Base-by-base conservation (phyloP, 2,888 invertebrate species). In the Hyles lineata region DNA sequence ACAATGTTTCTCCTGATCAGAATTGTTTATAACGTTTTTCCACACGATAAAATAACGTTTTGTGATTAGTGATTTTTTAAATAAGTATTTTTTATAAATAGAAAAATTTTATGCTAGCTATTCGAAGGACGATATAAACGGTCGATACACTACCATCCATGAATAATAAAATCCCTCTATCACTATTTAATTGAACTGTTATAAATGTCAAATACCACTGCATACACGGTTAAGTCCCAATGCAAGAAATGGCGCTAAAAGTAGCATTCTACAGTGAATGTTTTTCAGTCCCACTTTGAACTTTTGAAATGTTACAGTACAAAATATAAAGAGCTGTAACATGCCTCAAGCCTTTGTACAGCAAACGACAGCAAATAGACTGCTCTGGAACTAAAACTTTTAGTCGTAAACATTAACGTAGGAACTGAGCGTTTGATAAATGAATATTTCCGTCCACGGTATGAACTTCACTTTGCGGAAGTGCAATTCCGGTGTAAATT, bases 331-430 rank as follows among this genome's bases (percentile, higher is more conserved):
- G 55, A 55, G 55, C n/a, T 55, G 7, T 55, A 55, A 55, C 55
- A n/a, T 55, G 55, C n/a, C n/a, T 15, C 55, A 55, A 55, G 55
- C 55, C 19, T n/a, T 55, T n/a, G 17, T 55, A 55, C 19, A n/a
- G 55, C n/a, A 55, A 55, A 55, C 55, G 55, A 55, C 55, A 55
- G 55, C n/a, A 55, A 55, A 55, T 55, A 55, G 19, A 55, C 55
- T 55, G 55, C 55, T 17, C n/a, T 55, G 55, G n/a, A 55, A 55
- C 55, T 55, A 55, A 55, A 55, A 55, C 19, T 55, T 55, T 8
- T 55, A 55, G 55, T n/a, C n/a, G 55, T 55, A 55, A 55, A 55
- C n/a, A 55, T 55, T 55, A 55, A 55, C n/a, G 55, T n/a, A 55
- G 55, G n/a, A 55, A 55, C 55, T 55, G 55, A 55, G 55, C 55